Evolutionary conservation across 2,113 vertebrate genomes (phyloP).

Genomic region (Takifugu bimaculatus): DNA sequence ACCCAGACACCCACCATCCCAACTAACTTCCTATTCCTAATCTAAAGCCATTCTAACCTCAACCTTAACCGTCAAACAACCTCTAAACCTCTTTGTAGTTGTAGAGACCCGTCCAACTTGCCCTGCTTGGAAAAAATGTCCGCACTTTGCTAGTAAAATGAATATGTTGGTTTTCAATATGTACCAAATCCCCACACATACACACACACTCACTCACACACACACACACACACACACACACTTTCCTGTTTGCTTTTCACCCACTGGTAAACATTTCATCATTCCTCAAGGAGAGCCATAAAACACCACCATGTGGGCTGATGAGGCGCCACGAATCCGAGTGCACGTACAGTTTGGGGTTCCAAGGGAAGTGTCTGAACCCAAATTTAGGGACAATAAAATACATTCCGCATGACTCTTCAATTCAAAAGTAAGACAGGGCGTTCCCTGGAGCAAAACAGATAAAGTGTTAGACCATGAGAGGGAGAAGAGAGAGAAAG

Average conservation of each 20-base stretch:
- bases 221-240: slow-evolving; percentile 4
- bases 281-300: slow-evolving; percentile 66
- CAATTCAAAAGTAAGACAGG: slow-evolving; percentile 30
- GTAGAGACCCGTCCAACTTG: no score
- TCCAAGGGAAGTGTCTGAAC: slow-evolving; percentile 22
- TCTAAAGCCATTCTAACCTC: no score
- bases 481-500: slow-evolving; percentile 23
- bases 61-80: no score
- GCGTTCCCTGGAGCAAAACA: slow-evolving; percentile 26
- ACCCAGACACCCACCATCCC: no score
- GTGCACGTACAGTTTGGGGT: background rate
- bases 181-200: background rate
- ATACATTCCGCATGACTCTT: slow-evolving; percentile 8
- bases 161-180: no score
- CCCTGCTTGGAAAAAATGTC: no score
- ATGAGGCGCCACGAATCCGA: slow-evolving; percentile 27
- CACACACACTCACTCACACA: slow-evolving; percentile 1
- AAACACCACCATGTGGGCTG: slow-evolving; percentile 30
- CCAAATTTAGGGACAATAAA: slow-evolving; percentile 1
- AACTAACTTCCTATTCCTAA: no score
- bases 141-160: no score
- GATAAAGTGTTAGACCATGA: slow-evolving; percentile 26
- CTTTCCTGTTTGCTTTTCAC: slow-evolving; percentile 45
- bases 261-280: slow-evolving; percentile 68
- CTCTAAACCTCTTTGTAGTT: no score